Base-by-base conservation (phyloP, 1,140 invertebrate genomes). In the Habropoda laboriosa region DNA sequence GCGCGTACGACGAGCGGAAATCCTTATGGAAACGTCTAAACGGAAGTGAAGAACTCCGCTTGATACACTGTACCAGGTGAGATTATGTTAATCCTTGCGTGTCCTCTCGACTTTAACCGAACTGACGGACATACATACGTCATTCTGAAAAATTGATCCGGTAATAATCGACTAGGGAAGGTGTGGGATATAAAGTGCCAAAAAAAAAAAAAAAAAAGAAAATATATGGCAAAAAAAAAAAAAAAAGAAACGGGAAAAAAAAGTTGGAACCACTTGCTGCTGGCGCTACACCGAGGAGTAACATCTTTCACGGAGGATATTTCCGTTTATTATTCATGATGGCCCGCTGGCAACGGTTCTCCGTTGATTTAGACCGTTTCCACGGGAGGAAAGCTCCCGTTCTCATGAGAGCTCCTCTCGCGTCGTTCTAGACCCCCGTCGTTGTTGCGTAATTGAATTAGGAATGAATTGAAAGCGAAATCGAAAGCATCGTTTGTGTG, bases 241-340 rank as follows among this genome's bases (percentile, higher is more conserved):
- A n/a, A n/a, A n/a, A n/a, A n/a, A n/a, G n/a, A n/a, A n/a, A n/a
- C n/a, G n/a, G n/a, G n/a, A n/a, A n/a, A 42, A 18, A 45, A 45
- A n/a, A 10, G 4, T n/a, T 10, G 38, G 68, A 84, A 63, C 75
- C 80, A 81, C 81, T 87, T 81, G 86, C 78, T 67, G 76, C 76
- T 68, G 58, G 13, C 61, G n/a, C n/a, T 21, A 18, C 77, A 47
- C n/a, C n/a, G n/a, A n/a, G n/a, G n/a, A n/a, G n/a, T n/a, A n/a
- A n/a, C n/a, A n/a, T n/a, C n/a, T n/a, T n/a, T n/a, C n/a, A n/a
- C n/a, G n/a, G n/a, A n/a, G 79, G 58, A 82, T 88, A 67, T 83
- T 88, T 88, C 83, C 86, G 86, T 87, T 89, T 88, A 90, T 90
- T 89, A 89, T 90, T 87, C 87, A 90, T 90, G 89, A 90, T 90